phyloP scores from a whole-genome alignment of 2,797 vertebrate species.

The Apodemus agrarius region DNA sequence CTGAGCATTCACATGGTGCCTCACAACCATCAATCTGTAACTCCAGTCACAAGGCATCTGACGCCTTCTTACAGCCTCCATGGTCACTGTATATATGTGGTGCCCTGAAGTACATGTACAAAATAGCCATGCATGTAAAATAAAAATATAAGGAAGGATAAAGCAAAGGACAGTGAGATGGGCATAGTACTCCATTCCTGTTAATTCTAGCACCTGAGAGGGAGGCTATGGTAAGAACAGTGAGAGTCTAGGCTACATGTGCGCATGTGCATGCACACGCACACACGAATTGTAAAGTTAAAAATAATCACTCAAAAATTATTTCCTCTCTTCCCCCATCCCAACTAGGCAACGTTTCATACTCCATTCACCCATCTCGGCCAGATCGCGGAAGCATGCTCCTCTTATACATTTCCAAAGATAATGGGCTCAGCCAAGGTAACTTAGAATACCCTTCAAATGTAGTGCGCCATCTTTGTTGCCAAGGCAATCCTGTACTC shows the following conservation, averaged over 20 bases:
- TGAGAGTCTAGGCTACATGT: neutral
- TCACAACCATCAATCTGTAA: neutral
- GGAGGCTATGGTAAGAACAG: neutral
- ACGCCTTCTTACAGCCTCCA: neutral
- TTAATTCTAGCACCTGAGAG: neutral
- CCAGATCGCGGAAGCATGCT: conserved; percentile 95
- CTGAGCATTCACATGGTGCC: neutral
- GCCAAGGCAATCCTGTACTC: neutral
- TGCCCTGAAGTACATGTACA: neutral
- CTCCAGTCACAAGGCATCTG: neutral
- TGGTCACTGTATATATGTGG: neutral
- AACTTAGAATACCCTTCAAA: conserved; percentile 48
- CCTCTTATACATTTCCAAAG: conserved; percentile 95
- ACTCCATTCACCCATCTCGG: conserved; percentile 94
- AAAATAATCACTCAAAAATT: neutral
- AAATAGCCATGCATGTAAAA: neutral
- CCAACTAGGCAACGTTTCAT: conserved; percentile 94
- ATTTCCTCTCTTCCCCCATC: neutral
- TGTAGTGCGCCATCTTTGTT: neutral
- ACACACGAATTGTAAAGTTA: neutral
- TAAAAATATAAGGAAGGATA: neutral
- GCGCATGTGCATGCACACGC: neutral
- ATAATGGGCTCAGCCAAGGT: conserved; percentile 95
- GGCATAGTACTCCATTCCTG: neutral
- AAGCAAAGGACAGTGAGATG: neutral